These are phyloP conservation scores for Hydrozoanthus gracilis DNA, from an alignment of 92 coral and sea anemone species.

Conservation along the genomic window DNA sequence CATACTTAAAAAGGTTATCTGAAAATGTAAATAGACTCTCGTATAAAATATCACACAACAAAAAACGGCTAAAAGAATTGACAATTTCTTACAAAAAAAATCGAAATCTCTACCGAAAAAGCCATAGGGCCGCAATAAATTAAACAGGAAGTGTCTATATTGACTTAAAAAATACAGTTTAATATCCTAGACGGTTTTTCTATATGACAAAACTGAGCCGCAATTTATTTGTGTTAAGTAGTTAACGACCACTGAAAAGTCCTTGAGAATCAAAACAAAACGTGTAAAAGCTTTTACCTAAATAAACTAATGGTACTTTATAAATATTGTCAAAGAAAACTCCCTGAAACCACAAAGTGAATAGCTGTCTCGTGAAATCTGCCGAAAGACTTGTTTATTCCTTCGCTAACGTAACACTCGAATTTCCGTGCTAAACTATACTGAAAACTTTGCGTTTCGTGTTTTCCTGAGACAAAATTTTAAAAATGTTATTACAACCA, in stretches of 20 bases:
- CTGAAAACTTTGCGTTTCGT: not conserved
- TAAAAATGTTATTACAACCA: not conserved
- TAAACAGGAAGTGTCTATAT: not conserved
- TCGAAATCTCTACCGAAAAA: not conserved
- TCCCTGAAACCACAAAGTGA: conserved; percentile 7
- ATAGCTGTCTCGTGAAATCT: not conserved
- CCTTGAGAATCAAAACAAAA: conserved; percentile 24
- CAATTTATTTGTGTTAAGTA: conserved; percentile 4
- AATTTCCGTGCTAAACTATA: not conserved
- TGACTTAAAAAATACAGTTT: not conserved
- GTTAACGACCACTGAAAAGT: conserved; percentile 27
- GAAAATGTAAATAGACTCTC: not conserved
- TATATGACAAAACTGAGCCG: not conserved
- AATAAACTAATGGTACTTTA: conserved; percentile 13
- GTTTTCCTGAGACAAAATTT: not conserved
- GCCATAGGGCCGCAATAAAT: too few species aligned
- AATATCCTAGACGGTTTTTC: conserved; percentile 1
- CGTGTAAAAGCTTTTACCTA: conserved; percentile 30
- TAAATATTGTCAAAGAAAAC: conserved; percentile 2
- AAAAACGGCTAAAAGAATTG: not conserved
- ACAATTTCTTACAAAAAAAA: not conserved
- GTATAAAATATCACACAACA: too few species aligned
- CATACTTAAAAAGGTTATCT: not conserved
- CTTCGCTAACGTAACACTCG: not conserved
- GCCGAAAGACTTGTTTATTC: not conserved